Percentiles rank a stretch among this genome's conserved stretches.
These are phyloP conservation scores for Pipistrellus kuhlii DNA, from an alignment of 2,797 vertebrate genomes.

Conservation along the genomic window DNA sequence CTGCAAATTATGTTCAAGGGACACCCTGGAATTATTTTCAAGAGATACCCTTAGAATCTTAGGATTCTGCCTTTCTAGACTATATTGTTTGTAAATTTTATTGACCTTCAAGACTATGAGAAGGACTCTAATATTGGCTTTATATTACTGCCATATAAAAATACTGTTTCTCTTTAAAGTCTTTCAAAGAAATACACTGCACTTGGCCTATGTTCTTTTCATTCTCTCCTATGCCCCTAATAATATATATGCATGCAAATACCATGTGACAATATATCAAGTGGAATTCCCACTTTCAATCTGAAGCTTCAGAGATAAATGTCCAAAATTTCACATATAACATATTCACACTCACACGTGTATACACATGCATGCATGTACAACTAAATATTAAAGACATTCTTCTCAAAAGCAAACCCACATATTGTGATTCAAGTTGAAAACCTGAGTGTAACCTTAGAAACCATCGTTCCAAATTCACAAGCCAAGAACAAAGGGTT, in stretches of 20 bases:
- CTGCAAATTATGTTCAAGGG: not conserved
- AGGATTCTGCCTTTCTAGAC: not conserved
- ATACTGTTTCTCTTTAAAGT: not conserved
- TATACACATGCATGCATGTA: not conserved
- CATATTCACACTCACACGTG: not conserved
- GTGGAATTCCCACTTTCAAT: not conserved
- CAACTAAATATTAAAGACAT: not conserved
- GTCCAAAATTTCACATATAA: slow-evolving; percentile 1
- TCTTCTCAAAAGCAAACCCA: not conserved
- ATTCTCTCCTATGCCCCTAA: not conserved
- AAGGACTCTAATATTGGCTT: not conserved
- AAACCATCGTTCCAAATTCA: slow-evolving; percentile 11
- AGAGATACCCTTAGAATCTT: not conserved
- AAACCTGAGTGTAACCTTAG: not conserved
- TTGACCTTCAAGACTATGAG: not conserved
- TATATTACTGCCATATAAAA: not conserved
- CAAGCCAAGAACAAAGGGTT: not conserved
- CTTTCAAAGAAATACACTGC: not conserved
- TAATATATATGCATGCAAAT: not conserved
- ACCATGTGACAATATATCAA: not conserved
- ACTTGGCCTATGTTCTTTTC: not conserved
- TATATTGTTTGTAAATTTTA: not conserved
- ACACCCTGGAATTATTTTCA: not conserved
- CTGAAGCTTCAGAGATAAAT: not conserved
- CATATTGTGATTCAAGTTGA: not conserved